phyloP scores from a whole-genome alignment of 2,797 vertebrate species.

The Neoniphon sammara region DNA sequence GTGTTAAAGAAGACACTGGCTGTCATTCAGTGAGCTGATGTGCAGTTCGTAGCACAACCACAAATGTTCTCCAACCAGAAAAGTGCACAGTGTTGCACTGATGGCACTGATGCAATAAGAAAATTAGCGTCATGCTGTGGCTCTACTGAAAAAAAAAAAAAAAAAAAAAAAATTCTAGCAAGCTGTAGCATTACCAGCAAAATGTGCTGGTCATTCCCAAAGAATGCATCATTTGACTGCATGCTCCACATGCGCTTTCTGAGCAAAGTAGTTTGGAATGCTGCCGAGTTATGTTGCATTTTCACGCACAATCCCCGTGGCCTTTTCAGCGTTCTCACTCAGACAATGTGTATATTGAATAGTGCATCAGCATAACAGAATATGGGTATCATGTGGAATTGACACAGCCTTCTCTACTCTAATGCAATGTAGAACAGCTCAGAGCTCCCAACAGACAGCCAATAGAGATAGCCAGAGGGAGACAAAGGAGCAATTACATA shows the following conservation, averaged over 20 bases:
- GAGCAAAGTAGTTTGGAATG: constrained; percentile 45
- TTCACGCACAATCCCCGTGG: constrained; percentile 57
- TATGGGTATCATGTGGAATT: constrained; percentile 66
- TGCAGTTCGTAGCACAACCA: constrained; percentile 47
- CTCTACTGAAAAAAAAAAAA: constrained; percentile 44
- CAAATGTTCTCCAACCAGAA: constrained; percentile 63
- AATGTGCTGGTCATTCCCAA: constrained; percentile 30
- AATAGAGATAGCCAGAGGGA: constrained; percentile 34
- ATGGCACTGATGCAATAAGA: constrained; percentile 53
- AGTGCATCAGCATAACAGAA: constrained; percentile 53
- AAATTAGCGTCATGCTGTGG: constrained; percentile 57
- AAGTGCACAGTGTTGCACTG: constrained; percentile 20
- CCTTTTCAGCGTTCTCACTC: constrained; percentile 52
- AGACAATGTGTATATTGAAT: constrained; percentile 75
- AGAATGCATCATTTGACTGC: constrained; percentile 62
- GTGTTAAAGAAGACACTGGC: constrained; percentile 46
- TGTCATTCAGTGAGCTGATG: neutral
- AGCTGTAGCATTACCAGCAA: constrained; percentile 48
- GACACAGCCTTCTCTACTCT: constrained; percentile 56
- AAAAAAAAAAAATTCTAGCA: constrained; percentile 64
- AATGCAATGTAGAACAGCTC: constrained; percentile 57
- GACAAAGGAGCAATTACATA: constrained; percentile 62
- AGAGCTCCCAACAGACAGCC: constrained; percentile 36
- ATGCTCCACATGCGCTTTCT: constrained; percentile 54
- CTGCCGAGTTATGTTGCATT: constrained; percentile 53